A percentile compares a stretch with the other conserved stretches of the same genome.
These are phyloP conservation scores for Prosapia bicincta DNA, from an alignment of 2,888 invertebrate genomes.

Conservation along the genomic window DNA sequence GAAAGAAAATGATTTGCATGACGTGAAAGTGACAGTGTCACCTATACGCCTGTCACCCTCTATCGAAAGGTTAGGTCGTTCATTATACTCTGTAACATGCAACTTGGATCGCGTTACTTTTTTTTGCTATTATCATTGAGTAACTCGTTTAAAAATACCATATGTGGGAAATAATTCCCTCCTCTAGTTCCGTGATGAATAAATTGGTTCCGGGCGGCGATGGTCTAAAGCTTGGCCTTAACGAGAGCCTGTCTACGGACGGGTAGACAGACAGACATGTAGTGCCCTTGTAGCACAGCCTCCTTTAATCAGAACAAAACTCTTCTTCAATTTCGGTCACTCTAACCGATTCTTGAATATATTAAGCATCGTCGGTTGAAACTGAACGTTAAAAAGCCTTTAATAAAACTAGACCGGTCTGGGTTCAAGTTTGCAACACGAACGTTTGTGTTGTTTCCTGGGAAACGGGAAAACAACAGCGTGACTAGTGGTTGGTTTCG, in stretches of 20 bases:
- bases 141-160: background rate
- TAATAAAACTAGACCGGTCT: background rate
- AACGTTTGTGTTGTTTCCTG: too few species aligned
- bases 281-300: background rate
- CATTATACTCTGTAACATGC: background rate
- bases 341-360: background rate
- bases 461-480: too few species aligned
- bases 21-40: background rate
- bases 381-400: background rate
- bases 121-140: background rate
- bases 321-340: background rate
- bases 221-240: background rate
- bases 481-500: too few species aligned
- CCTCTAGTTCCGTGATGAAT: background rate
- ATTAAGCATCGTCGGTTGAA: background rate
- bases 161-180: background rate
- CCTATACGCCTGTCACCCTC: background rate
- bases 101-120: background rate
- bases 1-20: background rate
- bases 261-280: background rate
- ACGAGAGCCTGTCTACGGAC: background rate
- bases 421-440: too few species aligned
- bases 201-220: background rate
- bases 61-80: background rate
- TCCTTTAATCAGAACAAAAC: background rate